These are phyloP conservation scores for Odocoileus hemionus DNA, from an alignment of 2,113 vertebrate species.

Conservation along the genomic window DNA sequence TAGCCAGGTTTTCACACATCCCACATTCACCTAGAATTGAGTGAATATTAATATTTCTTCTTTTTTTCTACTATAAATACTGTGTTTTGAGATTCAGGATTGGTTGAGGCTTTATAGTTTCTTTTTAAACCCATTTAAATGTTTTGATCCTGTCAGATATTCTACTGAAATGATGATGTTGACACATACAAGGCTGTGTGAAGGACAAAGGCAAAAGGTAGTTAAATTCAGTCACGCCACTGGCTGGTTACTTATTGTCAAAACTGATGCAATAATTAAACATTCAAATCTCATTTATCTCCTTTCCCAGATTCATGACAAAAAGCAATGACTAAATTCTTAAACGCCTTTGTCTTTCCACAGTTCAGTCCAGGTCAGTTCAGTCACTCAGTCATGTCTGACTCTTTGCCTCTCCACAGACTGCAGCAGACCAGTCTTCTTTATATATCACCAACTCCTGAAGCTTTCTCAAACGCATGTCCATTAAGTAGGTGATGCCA, in stretches of 20 bases:
- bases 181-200: neutral
- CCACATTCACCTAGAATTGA: slow-evolving; percentile 25
- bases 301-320: neutral
- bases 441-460: neutral
- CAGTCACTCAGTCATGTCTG: neutral
- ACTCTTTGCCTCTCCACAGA: neutral
- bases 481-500: neutral
- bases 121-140: neutral
- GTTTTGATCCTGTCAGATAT: slow-evolving; percentile 23
- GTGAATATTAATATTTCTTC: slow-evolving; percentile 32
- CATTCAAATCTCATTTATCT: neutral
- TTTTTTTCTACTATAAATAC: slow-evolving; percentile 18
- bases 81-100: neutral
- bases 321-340: neutral
- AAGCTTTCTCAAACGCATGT: neutral
- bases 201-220: neutral
- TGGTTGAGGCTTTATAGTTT: neutral
- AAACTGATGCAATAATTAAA: neutral
- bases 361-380: neutral
- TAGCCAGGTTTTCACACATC: slow-evolving; percentile 48
- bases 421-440: neutral
- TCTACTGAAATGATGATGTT: neutral
- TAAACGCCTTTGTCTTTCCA: neutral
- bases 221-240: neutral
- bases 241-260: neutral